These are phyloP conservation scores for Tenualosa thibaudeaui DNA, from an alignment of 2,797 vertebrate genomes.

Conservation along the genomic window DNA sequence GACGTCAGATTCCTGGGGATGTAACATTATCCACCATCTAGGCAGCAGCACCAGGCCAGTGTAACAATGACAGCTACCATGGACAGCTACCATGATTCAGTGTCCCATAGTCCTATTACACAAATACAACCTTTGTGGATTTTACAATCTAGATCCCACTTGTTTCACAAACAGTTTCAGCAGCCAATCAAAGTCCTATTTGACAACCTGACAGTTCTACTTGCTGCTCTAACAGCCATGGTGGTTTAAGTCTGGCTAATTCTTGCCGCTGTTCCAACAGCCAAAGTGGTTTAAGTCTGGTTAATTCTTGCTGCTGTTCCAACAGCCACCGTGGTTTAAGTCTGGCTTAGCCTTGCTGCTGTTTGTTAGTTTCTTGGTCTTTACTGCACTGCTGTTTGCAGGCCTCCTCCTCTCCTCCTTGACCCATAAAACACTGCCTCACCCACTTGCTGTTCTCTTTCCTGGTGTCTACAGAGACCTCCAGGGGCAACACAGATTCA, in stretches of 20 bases:
- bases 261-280: too few species aligned
- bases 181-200: not conserved
- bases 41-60: not conserved
- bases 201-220: not conserved
- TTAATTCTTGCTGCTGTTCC: too few species aligned
- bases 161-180: not conserved
- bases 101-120: not conserved
- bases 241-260: too few species aligned
- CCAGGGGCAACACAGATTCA: constrained; percentile 47
- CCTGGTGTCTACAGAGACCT: constrained; percentile 57
- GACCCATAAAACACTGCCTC: constrained; percentile 70
- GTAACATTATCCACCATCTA: not conserved
- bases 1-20: not conserved
- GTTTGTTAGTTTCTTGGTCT: constrained; percentile 33
- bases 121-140: not conserved
- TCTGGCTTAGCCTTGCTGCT: not conserved
- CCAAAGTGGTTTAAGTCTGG: too few species aligned
- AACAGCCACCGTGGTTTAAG: not conserved
- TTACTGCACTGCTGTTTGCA: constrained; percentile 63
- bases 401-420: constrained; percentile 72
- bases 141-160: not conserved
- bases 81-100: not conserved
- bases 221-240: too few species aligned
- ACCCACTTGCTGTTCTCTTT: constrained; percentile 56
- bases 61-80: not conserved